Evolutionary conservation across 2,113 vertebrate genomes (phyloP).

Genomic region (Pterophyllum scalare): DNA sequence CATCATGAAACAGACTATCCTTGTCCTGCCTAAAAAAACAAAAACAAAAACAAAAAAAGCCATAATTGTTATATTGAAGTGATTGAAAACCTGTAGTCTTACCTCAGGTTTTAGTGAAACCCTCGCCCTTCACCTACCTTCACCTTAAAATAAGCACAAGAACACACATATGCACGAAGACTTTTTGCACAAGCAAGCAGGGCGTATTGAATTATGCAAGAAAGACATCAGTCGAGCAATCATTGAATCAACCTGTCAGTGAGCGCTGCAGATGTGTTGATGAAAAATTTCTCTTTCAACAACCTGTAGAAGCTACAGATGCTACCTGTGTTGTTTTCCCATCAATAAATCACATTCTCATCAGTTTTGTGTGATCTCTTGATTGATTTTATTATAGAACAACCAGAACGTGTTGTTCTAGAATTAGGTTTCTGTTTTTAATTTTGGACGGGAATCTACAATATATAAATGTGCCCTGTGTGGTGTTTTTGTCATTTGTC

Average conservation of each 20-base stretch:
- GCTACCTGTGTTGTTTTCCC: slow-evolving; percentile 10
- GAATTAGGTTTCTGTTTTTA: not conserved
- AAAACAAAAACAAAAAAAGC: not conserved
- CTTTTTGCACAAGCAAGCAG: slow-evolving; percentile 25
- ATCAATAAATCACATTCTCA: slow-evolving; percentile 38
- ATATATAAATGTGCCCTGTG: not conserved
- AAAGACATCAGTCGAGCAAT: slow-evolving; percentile 13
- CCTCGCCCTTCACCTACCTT: not conserved
- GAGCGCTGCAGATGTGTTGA: not conserved
- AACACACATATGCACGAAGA: slow-evolving; percentile 14
- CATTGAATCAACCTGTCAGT: not conserved
- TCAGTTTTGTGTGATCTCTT: not conserved
- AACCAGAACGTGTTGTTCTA: not conserved
- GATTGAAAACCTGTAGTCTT: not conserved
- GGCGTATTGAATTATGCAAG: not conserved
- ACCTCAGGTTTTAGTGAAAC: not conserved
- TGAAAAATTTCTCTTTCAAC: not conserved
- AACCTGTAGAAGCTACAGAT: not conserved
- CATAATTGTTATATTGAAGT: not conserved
- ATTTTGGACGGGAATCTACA: not conserved
- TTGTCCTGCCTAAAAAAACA: not conserved
- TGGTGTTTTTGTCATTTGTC: not conserved
- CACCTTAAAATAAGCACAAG: slow-evolving; percentile 21
- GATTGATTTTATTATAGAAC: not conserved
- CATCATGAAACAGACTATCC: not conserved